phyloP scores from a whole-genome alignment of 2,888 invertebrate species.

The Mythimna vitellina region DNA sequence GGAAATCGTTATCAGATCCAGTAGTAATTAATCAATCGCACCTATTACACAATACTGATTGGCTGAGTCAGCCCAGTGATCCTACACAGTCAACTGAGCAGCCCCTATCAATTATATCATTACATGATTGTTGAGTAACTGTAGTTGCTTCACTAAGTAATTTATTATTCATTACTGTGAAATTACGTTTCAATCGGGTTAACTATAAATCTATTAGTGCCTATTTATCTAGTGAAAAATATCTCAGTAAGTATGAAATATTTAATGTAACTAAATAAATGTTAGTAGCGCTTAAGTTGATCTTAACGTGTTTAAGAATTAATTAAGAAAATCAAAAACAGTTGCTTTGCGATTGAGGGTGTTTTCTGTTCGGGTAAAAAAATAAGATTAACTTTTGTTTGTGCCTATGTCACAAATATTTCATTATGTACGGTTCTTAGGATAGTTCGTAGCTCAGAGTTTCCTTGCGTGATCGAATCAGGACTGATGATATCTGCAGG shows the following conservation, averaged over 20 bases:
- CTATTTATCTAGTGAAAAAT: too few relatives aligned
- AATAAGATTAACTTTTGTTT: too few relatives aligned
- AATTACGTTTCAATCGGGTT: constrained; percentile 1
- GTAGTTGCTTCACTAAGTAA: background rate
- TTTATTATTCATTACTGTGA: constrained; percentile 12
- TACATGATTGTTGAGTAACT: constrained; percentile 47
- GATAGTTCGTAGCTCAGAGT: too few relatives aligned
- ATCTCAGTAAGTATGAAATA: too few relatives aligned
- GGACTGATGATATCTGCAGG: too few relatives aligned
- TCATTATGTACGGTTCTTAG: too few relatives aligned
- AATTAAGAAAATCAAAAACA: too few relatives aligned
- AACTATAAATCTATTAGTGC: constrained; percentile 10
- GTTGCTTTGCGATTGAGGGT: too few relatives aligned
- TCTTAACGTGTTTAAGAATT: background rate
- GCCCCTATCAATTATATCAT: constrained; percentile 47
- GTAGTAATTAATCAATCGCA: constrained; percentile 12
- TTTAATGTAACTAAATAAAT: too few relatives aligned
- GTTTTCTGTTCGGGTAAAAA: too few relatives aligned
- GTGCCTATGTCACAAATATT: too few relatives aligned
- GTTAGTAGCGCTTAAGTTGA: background rate
- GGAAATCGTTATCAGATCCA: background rate
- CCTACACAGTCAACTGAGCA: background rate
- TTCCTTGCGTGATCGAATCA: too few relatives aligned
- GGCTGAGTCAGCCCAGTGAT: background rate
- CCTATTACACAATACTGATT: constrained; percentile 18